Conservation (phyloP, 2,113 vertebrate genomes). For the Orycteropus afer region DNA sequence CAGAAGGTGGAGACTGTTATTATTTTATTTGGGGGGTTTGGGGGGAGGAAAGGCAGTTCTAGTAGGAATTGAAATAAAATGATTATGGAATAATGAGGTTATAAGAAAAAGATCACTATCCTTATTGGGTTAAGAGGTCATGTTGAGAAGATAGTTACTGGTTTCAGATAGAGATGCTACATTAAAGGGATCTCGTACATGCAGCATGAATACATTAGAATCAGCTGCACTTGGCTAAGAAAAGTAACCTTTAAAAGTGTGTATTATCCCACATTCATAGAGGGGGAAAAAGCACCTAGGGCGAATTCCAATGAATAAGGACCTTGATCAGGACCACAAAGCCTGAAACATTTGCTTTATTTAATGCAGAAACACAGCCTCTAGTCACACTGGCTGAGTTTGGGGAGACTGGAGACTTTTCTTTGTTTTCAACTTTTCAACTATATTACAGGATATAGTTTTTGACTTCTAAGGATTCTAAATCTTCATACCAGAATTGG, state of each 20-base stretch:
- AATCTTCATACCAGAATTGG: slow-evolving; percentile 73
- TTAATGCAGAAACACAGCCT: slow-evolving; percentile 76
- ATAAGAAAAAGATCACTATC: slow-evolving; percentile 57
- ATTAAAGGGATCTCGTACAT: slow-evolving; percentile 28
- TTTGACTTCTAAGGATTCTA: slow-evolving; percentile 81
- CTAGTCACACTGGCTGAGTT: slow-evolving; percentile 63
- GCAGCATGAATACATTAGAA: slow-evolving; percentile 63
- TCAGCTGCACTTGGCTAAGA: slow-evolving; percentile 55
- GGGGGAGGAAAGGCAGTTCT: slow-evolving; percentile 66
- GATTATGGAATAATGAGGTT: slow-evolving; percentile 51
- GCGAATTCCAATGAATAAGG: slow-evolving; percentile 71
- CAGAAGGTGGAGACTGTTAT: slow-evolving; percentile 75
- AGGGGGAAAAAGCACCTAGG: slow-evolving; percentile 75
- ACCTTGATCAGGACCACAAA: slow-evolving; percentile 80
- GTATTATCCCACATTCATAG: slow-evolving; percentile 68
- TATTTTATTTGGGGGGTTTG: slow-evolving; percentile 69
- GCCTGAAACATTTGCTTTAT: slow-evolving; percentile 80
- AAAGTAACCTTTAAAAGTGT: slow-evolving; percentile 55
- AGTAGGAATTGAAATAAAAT: slow-evolving; percentile 58
- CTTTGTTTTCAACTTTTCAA: not conserved
- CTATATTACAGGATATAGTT: slow-evolving; percentile 58
- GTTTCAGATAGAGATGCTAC: slow-evolving; percentile 47
- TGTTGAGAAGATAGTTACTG: slow-evolving; percentile 45
- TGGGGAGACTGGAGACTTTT: slow-evolving; percentile 46
- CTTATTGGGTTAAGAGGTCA: slow-evolving; percentile 72